Base-by-base conservation (phyloP, 1,140 invertebrate genomes). In the Drosophila subobscura region DNA sequence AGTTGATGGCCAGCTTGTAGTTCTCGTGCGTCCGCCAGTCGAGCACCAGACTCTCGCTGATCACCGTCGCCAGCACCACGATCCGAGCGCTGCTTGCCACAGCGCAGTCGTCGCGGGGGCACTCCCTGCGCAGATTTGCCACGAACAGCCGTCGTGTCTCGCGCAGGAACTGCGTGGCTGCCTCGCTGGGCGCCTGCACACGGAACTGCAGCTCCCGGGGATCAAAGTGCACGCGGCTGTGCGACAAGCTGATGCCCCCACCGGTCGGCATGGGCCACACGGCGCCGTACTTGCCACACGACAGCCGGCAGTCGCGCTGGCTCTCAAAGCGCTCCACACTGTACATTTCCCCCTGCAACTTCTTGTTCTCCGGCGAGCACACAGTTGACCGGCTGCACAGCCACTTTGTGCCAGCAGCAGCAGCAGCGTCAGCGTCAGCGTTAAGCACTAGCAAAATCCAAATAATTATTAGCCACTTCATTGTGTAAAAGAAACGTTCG, bases 261-360 rank as follows among this genome's bases (percentile, higher is more conserved):
- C 93, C 93, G 0, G 94, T 95, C 4, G 95, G 95, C 72, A 93
- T 90, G 0, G 95, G 96, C 96, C 95, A 96, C 12, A 96, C 92
- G 2, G 93, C 92, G 0, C 95, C 94, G 76, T 93, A 94, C 41
- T 92, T 90, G 6, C 95, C 95, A 88, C 96, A 96, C 0, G 94
- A 93, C 1, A 96, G 92, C 22, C 95, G 92, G 76, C 95, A 96
- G 29, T 93, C 89, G 25, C 92, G 91, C 52, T 93, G 75, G 27
- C 92, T 93, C 25, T 91, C 89, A 65, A 92, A 93, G 2, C 52
- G 46, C 6, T 58, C 51, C 4, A 44, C 16, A 4, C 14, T 56
- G 5, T 66, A 68, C 41, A 22, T 71, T 0, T 29, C 40, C 0
- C 47, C 44, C 2, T 16, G 5, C 8, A 8, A 4, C 22, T 47